A percentile compares a stretch with the other conserved stretches of the same genome.
Evolutionary conservation across 2,113 vertebrate genomes (phyloP).

Genomic region (Phaetusa simplex): DNA sequence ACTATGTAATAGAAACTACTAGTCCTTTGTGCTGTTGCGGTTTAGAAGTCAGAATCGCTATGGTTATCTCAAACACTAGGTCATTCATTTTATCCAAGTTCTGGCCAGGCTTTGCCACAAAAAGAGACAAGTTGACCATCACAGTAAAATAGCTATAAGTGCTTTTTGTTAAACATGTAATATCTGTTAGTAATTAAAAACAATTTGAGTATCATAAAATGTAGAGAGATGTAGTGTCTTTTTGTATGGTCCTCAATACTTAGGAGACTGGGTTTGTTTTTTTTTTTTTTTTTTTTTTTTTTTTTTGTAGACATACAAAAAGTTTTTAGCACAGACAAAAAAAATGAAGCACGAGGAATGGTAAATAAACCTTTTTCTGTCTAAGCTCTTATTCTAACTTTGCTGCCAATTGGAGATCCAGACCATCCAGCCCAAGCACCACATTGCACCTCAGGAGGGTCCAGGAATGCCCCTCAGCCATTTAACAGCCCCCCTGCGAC

Average conservation of each 20-base stretch:
- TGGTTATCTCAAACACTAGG: not conserved
- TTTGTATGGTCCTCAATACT: not conserved
- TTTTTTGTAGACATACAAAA: not conserved
- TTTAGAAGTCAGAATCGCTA: not conserved
- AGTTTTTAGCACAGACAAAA: not conserved
- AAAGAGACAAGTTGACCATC: not conserved
- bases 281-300: too few species aligned
- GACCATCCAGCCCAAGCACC: too few species aligned
- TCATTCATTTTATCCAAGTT: not conserved
- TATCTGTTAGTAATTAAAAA: not conserved
- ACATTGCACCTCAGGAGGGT: too few species aligned
- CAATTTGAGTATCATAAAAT: not conserved
- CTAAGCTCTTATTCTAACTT: not conserved
- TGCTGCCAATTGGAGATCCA: not conserved
- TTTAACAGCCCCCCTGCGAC: rapidly evolving
- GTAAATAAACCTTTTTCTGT: not conserved
- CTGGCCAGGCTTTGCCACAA: not conserved
- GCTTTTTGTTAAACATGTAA: not conserved
- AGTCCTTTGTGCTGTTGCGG: not conserved
- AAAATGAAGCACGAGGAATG: rapidly evolving
- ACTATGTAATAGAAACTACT: not conserved
- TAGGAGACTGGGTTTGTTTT: not conserved
- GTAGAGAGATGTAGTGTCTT: not conserved
- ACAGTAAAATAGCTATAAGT: not conserved
- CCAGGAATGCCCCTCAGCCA: not conserved